A percentile compares a stretch with the other conserved stretches of the same genome.
Evolutionary conservation across 1,140 invertebrate species (phyloP).

Genomic region (Epicauta chinensis): DNA sequence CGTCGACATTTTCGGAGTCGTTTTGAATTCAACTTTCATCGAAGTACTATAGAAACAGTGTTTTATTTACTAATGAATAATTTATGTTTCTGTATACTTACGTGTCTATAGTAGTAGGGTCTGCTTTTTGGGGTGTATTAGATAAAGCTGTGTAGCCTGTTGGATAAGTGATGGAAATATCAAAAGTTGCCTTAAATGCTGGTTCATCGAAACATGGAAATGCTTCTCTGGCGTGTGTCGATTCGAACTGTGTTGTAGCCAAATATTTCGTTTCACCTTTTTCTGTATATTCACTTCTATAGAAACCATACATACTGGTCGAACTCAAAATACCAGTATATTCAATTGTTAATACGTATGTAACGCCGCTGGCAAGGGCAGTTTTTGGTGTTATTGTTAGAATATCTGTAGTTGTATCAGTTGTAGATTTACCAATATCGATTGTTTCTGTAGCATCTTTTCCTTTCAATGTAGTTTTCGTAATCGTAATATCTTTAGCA

Average conservation of each 20-base stretch:
- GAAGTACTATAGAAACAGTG: neutral
- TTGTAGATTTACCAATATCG: too few species aligned
- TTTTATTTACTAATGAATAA: too few species aligned
- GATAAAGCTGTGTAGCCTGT: slow-evolving; percentile 48
- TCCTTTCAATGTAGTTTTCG: neutral
- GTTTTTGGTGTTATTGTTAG: neutral
- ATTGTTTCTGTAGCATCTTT: neutral
- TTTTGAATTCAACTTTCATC: neutral
- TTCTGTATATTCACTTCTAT: slow-evolving; percentile 23
- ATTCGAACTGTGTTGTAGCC: slow-evolving; percentile 73
- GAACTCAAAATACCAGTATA: slow-evolving; percentile 1
- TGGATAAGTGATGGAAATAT: slow-evolving; percentile 55
- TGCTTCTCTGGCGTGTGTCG: slow-evolving; percentile 68
- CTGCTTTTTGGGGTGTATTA: slow-evolving; percentile 41
- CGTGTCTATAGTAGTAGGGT: neutral
- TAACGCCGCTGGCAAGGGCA: neutral
- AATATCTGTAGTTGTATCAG: neutral
- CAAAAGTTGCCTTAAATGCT: slow-evolving; percentile 67
- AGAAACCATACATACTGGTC: slow-evolving; percentile 22
- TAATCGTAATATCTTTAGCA: neutral
- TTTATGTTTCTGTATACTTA: neutral
- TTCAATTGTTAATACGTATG: neutral
- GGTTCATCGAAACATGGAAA: slow-evolving; percentile 93
- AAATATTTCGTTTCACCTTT: slow-evolving; percentile 36
- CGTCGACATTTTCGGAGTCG: slow-evolving; percentile 54